phyloP scores from a whole-genome alignment of 2,888 invertebrate species.

The Opisthograptis luteolata region DNA sequence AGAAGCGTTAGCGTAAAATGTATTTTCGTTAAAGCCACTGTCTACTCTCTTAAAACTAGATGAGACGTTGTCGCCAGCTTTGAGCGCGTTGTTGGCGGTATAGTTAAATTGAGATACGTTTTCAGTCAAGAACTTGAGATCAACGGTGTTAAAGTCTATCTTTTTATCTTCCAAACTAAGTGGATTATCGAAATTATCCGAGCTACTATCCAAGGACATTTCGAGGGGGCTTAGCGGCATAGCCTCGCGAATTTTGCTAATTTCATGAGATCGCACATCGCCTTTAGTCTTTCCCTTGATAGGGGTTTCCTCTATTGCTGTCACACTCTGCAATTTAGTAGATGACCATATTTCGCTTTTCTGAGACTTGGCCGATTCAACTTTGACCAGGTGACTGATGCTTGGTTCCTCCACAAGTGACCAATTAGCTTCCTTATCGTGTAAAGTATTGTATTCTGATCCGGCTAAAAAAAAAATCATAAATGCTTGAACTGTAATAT shows the following conservation, averaged over 20 bases:
- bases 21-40: slow-evolving; percentile 77
- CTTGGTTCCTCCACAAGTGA: slow-evolving; percentile 63
- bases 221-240: slow-evolving; percentile 54
- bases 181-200: slow-evolving; percentile 66
- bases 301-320: slow-evolving; percentile 65
- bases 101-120: slow-evolving; percentile 63
- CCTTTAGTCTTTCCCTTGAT: slow-evolving; percentile 64
- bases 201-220: slow-evolving; percentile 75
- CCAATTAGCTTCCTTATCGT: slow-evolving; percentile 54
- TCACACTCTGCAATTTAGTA: slow-evolving; percentile 50
- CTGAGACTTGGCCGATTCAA: slow-evolving; percentile 46
- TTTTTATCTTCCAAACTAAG: slow-evolving; percentile 71
- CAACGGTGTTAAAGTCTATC: slow-evolving; percentile 75
- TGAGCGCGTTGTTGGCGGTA: slow-evolving; percentile 51
- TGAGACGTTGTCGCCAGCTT: slow-evolving; percentile 56
- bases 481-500: neutral
- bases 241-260: slow-evolving; percentile 72
- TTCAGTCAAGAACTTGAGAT: slow-evolving; percentile 79
- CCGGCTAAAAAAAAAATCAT: slow-evolving; percentile 55
- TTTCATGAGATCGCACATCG: slow-evolving; percentile 62
- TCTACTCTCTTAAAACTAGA: slow-evolving; percentile 71
- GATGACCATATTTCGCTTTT: slow-evolving; percentile 53
- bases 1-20: slow-evolving; percentile 71
- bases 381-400: slow-evolving; percentile 57
- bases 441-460: slow-evolving; percentile 52